Evolutionary conservation across 2,888 invertebrate species (phyloP), one percentile per base, ranked within the genome.

Genomic region (Cerceris ruficornis): DNA sequence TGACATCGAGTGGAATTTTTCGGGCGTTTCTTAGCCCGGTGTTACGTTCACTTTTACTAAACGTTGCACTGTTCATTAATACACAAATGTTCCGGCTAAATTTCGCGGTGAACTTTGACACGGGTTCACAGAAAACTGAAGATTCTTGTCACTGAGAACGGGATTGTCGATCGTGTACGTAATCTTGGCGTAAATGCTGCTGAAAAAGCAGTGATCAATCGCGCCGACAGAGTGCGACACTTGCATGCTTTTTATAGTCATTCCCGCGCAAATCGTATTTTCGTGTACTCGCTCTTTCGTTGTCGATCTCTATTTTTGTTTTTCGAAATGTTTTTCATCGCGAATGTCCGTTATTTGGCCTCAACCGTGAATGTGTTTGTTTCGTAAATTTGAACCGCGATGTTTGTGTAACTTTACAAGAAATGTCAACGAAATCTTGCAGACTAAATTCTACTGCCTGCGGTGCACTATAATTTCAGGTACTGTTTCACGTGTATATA

Each of bases 1-100:
- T 62, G 65, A 69, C 54, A 77, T 75, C 75, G 62, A 67, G 61
- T 60, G 58, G 39, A 14, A 61, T 28, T 17, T n/a, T 64, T 69
- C 52, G 6, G 28, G 28, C 39, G 7, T 17, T 17, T 8, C 14
- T 41, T 14, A 7, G 0, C 11, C 28, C 62, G 8, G 8, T 8
- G 8, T 46, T 46, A 46, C 15, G n/a, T 28, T 28, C 28, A 28
- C 28, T 28, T 28, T 28, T 28, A 28, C 4, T 28, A 28, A 28
- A 28, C 28, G 4, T 28, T 28, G 1, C 28, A 28, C 28, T 28
- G 28, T 28, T 28, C 4, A 28, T 28, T 28, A 28, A 28, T 2
- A 2, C 28, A 28, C 28, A 28, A 13, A 54, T 69, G 46, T 50
- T 50, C n/a, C 50, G 50, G n/a, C 2, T 2, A n/a, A 50, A 50